Base-by-base conservation (phyloP, 2,888 invertebrate species). In the Tetanocera ferruginea region DNA sequence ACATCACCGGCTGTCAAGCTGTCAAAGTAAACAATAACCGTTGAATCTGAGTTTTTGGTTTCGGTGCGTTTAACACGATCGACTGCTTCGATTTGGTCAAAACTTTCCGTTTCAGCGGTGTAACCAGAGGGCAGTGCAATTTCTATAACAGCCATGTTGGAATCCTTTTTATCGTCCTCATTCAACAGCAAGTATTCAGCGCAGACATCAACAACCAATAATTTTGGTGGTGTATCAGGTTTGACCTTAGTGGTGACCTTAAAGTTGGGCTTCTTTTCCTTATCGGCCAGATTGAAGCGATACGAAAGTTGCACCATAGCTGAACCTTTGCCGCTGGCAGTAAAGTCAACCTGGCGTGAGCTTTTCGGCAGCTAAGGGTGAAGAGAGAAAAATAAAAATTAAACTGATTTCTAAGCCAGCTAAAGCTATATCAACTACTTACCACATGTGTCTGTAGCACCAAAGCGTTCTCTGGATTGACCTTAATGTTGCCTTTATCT, bases 41-140 rank as follows among this genome's bases (percentile, higher is more conserved):
- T 89, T 55, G 87, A 88, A 88, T 94, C 93, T 2, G 92, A 92
- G 79, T 94, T 92, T 85, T 92, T 93, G 0, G 94, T 93, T 88
- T 95, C 94, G 6, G 94, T 93, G 80, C 93, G 91, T 86, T 88
- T 89, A 1, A 90, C 88, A 66, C 84, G 86, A 84, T 92, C 92
- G 82, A 91, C 91, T n/a, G 81, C 76, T 70, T 84, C 82, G 62
- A 93, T 89, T 82, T 92, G 92, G 5, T 94, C 94, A 43, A 96
- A 90, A 0, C 94, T 94, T 83, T 94, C 94, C 81, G 93, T 90
- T 83, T 97, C 96, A 0, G 96, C 95, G 0, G 95, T 93, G 87
- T 95, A 98, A n/a, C 98, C 98, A 0, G 97, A 97, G 0, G 97
- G 97, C 78, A 98, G 91, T 80, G 93, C 93, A 0, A 98, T 94